These are phyloP conservation scores for Halictus ligatus DNA, from an alignment of 2,888 invertebrate species.

Conservation along the genomic window DNA sequence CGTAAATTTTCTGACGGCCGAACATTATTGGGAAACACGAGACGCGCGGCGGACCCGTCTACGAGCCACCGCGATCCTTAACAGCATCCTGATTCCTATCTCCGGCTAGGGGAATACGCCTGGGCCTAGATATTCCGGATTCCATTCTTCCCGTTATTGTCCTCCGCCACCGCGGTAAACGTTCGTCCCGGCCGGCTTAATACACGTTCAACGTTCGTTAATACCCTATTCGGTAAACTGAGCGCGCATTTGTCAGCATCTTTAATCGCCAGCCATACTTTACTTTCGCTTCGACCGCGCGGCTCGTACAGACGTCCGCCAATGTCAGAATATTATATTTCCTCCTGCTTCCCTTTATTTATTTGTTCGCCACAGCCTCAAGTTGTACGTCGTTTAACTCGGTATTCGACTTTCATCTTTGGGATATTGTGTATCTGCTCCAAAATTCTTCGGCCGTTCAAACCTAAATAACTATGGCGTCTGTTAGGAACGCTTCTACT, in stretches of 20 bases:
- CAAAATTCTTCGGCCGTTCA: not conserved
- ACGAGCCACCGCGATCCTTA: slow-evolving; percentile 45
- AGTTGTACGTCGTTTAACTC: not conserved
- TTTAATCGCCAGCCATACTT: not conserved
- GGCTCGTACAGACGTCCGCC: not conserved
- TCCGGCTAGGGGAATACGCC: slow-evolving; percentile 22
- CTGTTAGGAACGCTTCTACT: not conserved
- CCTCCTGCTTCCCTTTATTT: not conserved
- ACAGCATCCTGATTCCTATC: slow-evolving; percentile 55
- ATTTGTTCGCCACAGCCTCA: not conserved
- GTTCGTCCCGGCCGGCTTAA: not conserved
- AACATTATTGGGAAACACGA: slow-evolving; percentile 55
- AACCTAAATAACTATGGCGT: not conserved
- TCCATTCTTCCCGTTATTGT: slow-evolving; percentile 32
- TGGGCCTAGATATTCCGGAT: slow-evolving; percentile 42
- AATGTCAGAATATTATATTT: not conserved
- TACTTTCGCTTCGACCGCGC: not conserved
- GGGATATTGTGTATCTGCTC: not conserved
- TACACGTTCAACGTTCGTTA: slow-evolving; percentile 4
- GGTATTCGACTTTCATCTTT: not conserved
- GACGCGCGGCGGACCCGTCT: slow-evolving; percentile 31
- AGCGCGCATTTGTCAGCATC: slow-evolving; percentile 22
- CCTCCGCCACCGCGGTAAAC: not conserved
- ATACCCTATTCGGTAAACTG: not conserved
- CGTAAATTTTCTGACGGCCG: slow-evolving; percentile 47